Evolutionary conservation across 1,140 invertebrate genomes (phyloP).

Genomic region (Cheumatopsyche charites): DNA sequence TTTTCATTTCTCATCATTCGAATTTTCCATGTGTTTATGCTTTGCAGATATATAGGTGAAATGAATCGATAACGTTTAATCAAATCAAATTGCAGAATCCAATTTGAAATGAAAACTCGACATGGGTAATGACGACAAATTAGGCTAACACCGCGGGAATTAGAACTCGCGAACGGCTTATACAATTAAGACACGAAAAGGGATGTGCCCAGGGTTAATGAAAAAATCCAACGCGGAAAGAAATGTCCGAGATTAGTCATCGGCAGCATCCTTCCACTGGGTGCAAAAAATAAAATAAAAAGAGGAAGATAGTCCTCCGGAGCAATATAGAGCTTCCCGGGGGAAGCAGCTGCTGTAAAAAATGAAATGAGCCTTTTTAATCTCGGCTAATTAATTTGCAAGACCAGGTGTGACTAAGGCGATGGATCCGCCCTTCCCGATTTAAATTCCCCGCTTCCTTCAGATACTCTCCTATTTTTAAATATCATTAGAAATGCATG

Average conservation of each 20-base stretch:
- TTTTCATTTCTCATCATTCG: no score
- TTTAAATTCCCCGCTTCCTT: background rate
- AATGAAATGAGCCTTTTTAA: slow-evolving; percentile 47
- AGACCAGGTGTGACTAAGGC: slow-evolving; percentile 46
- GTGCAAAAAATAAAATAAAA: no score
- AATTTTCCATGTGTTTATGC: no score
- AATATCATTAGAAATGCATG: no score
- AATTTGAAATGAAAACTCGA: no score
- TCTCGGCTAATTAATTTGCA: slow-evolving; percentile 47
- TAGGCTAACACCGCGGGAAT: no score
- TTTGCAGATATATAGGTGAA: no score
- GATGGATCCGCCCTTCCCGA: slow-evolving; percentile 33
- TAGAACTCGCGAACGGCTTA: background rate
- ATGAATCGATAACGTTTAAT: no score
- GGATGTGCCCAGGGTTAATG: slow-evolving; percentile 33
- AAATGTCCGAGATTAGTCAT: slow-evolving; percentile 31
- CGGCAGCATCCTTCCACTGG: background rate
- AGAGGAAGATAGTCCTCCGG: no score
- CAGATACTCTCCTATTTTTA: background rate
- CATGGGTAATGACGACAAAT: no score
- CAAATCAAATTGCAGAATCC: no score
- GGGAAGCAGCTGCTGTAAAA: slow-evolving; percentile 42
- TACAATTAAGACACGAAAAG: slow-evolving; percentile 11
- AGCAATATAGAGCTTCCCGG: background rate
- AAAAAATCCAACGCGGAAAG: slow-evolving; percentile 36